Percentiles rank a stretch among this genome's conserved stretches.
Conservation (phyloP, 2,797 vertebrate genomes). For the Ibycter americanus region DNA sequence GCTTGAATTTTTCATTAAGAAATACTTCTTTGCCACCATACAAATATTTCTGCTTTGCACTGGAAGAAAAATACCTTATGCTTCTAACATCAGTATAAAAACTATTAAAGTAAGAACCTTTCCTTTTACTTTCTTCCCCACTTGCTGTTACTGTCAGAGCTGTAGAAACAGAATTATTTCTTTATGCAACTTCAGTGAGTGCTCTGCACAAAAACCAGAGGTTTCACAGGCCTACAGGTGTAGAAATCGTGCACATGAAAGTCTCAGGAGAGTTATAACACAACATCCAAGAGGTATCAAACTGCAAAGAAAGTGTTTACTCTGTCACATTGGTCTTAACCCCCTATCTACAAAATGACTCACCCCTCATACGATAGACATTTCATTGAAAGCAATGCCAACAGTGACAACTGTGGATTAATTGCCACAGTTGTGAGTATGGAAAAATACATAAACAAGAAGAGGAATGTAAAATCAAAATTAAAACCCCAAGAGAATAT, state of each 20-base stretch:
- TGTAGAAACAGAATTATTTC: background rate
- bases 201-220: background rate
- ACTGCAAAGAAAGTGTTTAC: background rate
- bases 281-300: background rate
- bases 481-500: background rate
- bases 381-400: background rate
- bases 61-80: background rate
- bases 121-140: background rate
- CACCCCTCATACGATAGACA: fast-evolving
- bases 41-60: background rate
- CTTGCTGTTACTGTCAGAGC: background rate
- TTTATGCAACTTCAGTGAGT: background rate
- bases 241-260: background rate
- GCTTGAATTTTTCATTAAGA: background rate
- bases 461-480: background rate
- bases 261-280: background rate
- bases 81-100: background rate
- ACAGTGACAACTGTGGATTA: background rate
- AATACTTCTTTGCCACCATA: background rate
- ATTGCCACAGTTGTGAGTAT: background rate
- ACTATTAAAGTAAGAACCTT: background rate
- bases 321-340: background rate
- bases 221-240: background rate
- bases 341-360: background rate
- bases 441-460: background rate